Evolutionary conservation across 2,113 vertebrate genomes (phyloP), one percentile per base, ranked within the genome.

Genomic region (Oryzias curvinotus): DNA sequence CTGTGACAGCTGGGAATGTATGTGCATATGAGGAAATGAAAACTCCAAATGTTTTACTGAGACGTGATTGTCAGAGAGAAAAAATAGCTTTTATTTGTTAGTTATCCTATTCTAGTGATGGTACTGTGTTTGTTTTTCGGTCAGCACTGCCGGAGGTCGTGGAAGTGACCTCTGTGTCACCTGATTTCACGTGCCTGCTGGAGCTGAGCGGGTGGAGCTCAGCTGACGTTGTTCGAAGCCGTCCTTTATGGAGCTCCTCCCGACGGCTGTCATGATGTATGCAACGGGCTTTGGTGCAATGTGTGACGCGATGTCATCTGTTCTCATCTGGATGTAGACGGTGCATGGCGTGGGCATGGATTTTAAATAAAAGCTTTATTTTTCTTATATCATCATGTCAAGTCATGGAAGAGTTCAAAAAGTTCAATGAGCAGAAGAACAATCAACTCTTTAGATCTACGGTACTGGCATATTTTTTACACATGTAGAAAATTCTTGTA

Each of bases 111-210:
- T 62, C 66, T 14, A 59, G 73, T 62, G 65, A 71, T 75, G 77
- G 1, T 66, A 68, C 17, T 16, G n/a, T 65, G 42, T 75, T 47
- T 8, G 21, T 47, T 23, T 46, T 60, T n/a, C 60, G 72, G 62
- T 77, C 64, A 66, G 65, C 58, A 47, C 52, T 77, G 66, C 54
- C 76, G 68, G 57, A 77, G 16, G 47, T n/a, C 7, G 51, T 36
- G 65, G 52, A 21, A 30, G 52, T 65, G 52, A 77, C 82, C 69
- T 65, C 73, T 71, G 14, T 73, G 65, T 85, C 80, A 72, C 80
- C 78, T 83, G 82, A 48, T 82, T 63, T 77, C 67, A 84, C 82
- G 86, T 90, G 89, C 83, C 87, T 89, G 83, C 62, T 82, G 82
- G 81, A 81, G 76, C 77, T 73, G 74, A 61, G 65, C 71, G 65